Percentiles rank a stretch among this genome's conserved stretches.
These are phyloP conservation scores for Scarus forsteni DNA, from an alignment of 2,797 vertebrate genomes.

Conservation along the genomic window DNA sequence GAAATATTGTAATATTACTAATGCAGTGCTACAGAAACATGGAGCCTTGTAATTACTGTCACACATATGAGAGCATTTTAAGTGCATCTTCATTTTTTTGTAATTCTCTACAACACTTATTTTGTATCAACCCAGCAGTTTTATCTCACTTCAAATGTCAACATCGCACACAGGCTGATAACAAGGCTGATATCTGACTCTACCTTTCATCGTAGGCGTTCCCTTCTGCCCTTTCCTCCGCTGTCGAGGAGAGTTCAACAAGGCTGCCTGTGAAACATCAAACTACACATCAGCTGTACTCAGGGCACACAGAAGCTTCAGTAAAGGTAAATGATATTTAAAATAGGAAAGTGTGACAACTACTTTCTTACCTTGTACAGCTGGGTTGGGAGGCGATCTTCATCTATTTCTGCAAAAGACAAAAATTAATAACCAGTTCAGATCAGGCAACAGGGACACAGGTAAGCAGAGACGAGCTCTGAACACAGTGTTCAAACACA, in stretches of 20 bases:
- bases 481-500: too few relatives aligned
- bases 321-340: neutral
- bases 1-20: too few relatives aligned
- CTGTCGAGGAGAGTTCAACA: constrained; percentile 92
- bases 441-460: too few relatives aligned
- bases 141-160: neutral
- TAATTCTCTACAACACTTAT: neutral
- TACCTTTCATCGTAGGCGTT: constrained; percentile 96
- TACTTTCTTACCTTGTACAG: constrained; percentile 88
- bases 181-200: neutral
- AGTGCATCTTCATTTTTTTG: neutral
- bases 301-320: constrained; percentile 4
- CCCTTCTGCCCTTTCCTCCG: constrained; percentile 91
- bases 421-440: constrained; percentile 24
- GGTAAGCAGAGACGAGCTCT: neutral
- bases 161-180: neutral
- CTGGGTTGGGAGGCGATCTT: constrained; percentile 92
- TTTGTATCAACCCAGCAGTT: neutral
- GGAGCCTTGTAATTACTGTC: too few relatives aligned
- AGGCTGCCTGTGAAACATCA: constrained; percentile 84
- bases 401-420: constrained; percentile 88
- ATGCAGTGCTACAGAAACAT: too few relatives aligned
- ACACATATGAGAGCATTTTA: neutral
- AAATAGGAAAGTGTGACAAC: neutral
- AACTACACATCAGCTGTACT: constrained; percentile 15